A percentile compares a stretch with the other conserved stretches of the same genome.
Evolutionary conservation across 1,140 invertebrate species (phyloP).

Genomic region (Drosophila pachea): DNA sequence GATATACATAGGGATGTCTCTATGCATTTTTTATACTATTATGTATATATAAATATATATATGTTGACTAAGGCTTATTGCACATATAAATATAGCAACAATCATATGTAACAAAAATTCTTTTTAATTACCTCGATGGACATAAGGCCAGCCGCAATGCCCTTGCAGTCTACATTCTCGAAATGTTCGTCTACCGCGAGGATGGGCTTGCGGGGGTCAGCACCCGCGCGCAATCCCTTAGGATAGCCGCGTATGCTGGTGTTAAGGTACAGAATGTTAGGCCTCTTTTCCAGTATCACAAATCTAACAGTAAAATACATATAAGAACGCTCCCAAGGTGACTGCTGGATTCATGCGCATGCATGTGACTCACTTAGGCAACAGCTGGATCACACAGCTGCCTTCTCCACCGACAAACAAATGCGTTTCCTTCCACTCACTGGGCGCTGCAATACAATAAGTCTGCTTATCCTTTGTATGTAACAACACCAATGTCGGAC

Average conservation of each 20-base stretch:
- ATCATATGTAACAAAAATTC: conserved; percentile 43
- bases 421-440: conserved; percentile 92
- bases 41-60: conserved; percentile 51
- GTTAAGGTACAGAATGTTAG: conserved; percentile 91
- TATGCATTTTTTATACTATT: conserved; percentile 61
- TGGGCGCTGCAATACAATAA: conserved; percentile 88
- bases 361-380: conserved; percentile 84
- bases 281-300: conserved; percentile 83
- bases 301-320: conserved; percentile 80
- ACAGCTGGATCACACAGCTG: conserved; percentile 87
- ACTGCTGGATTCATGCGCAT: too few relatives aligned
- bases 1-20: conserved; percentile 30
- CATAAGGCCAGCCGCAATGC: conserved; percentile 83
- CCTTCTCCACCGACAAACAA: conserved; percentile 90
- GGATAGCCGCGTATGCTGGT: conserved; percentile 90
- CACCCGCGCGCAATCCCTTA: conserved; percentile 89
- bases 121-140: conserved; percentile 80
- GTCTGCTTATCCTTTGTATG: conserved; percentile 84
- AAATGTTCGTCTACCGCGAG: conserved; percentile 87
- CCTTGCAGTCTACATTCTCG: conserved; percentile 82
- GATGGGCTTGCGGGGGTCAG: conserved; percentile 86
- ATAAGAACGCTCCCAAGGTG: too few relatives aligned
- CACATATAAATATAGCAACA: conserved; percentile 61
- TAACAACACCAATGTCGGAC: conserved; percentile 89
- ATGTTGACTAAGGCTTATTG: conserved; percentile 69